These are phyloP conservation scores for Adelges cooleyi DNA, from an alignment of 1,140 invertebrate species.

Conservation along the genomic window DNA sequence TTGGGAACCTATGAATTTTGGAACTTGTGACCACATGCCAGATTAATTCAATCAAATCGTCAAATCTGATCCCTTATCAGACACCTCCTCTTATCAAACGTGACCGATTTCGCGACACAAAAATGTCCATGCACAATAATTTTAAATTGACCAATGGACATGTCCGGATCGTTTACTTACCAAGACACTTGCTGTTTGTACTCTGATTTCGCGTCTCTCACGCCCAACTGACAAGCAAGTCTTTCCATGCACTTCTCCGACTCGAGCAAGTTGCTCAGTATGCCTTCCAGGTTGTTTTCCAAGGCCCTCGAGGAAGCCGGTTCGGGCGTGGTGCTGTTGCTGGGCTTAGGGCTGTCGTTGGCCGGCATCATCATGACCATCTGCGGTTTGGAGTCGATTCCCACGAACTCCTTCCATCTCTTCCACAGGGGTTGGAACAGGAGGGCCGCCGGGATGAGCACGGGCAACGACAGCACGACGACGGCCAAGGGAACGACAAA, in stretches of 20 bases:
- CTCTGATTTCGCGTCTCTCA: constrained; percentile 19
- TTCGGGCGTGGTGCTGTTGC: constrained; percentile 11
- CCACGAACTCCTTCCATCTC: constrained; percentile 20
- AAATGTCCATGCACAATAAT: not conserved
- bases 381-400: not conserved
- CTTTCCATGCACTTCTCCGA: constrained; percentile 31
- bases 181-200: constrained; percentile 31
- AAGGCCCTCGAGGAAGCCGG: not conserved
- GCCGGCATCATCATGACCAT: constrained; percentile 16
- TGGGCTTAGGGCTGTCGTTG: not conserved
- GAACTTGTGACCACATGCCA: too few relatives aligned
- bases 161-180: too few relatives aligned
- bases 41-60: too few relatives aligned
- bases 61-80: too few relatives aligned
- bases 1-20: too few relatives aligned
- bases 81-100: too few relatives aligned
- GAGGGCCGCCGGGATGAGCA: constrained; percentile 22
- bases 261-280: constrained; percentile 26
- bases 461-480: constrained; percentile 25
- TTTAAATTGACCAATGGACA: not conserved
- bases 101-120: too few relatives aligned
- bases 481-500: constrained; percentile 29
- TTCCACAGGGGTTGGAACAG: constrained; percentile 28
- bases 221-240: constrained; percentile 31
- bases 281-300: constrained; percentile 17